These are phyloP conservation scores for Madoqua kirkii DNA, from an alignment of 2,113 vertebrate species.

Conservation along the genomic window DNA sequence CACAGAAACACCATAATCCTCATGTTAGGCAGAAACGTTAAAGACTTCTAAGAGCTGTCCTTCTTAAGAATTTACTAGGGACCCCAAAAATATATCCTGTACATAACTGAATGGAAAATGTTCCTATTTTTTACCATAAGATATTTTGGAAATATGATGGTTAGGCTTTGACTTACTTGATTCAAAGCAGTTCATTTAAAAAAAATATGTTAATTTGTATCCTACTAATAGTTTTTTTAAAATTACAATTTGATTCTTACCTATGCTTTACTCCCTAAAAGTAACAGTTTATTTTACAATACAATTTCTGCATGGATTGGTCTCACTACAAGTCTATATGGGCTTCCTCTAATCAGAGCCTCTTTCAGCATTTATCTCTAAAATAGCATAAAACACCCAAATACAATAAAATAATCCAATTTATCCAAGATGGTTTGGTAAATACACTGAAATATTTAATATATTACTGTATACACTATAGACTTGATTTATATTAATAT, in stretches of 20 bases:
- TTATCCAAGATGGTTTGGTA: neutral
- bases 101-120: neutral
- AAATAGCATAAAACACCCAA: neutral
- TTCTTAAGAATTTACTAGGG: neutral
- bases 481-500: neutral
- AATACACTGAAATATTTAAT: neutral
- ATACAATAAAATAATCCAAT: neutral
- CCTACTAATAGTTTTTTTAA: neutral
- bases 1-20: neutral
- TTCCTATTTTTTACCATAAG: neutral
- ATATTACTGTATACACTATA: neutral
- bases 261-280: neutral
- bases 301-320: neutral
- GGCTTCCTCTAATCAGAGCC: neutral
- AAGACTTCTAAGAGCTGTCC: neutral
- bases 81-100: neutral
- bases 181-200: neutral
- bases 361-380: neutral
- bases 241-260: neutral
- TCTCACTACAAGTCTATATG: neutral
- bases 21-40: neutral
- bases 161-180: neutral
- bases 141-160: neutral
- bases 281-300: slow-evolving; percentile 6
- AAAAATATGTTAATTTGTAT: neutral